Conservation (phyloP, 2,797 vertebrate species). For the Rallus crepitans region DNA sequence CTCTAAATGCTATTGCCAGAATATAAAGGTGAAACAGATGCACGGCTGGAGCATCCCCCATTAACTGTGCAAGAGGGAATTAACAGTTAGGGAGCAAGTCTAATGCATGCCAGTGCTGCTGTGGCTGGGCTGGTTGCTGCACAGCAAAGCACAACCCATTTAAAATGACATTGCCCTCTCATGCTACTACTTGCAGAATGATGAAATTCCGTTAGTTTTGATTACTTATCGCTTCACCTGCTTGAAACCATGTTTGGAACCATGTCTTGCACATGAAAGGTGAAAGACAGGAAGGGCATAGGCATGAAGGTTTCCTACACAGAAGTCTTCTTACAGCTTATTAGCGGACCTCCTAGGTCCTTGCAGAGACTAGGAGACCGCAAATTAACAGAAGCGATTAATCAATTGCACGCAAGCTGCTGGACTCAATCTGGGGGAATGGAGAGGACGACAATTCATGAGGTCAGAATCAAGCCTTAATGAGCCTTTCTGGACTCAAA, state of each 20-base stretch:
- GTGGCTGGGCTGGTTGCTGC: neutral
- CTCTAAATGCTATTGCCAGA: neutral
- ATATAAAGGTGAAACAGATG: slow-evolving; percentile 3
- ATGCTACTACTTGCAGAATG: neutral
- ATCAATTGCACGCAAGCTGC: slow-evolving; percentile 18
- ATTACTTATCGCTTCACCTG: neutral
- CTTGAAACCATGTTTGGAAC: neutral
- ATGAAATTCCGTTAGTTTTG: neutral
- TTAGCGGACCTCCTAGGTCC: neutral
- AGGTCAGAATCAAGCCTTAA: slow-evolving; percentile 17
- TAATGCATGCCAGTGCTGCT: neutral
- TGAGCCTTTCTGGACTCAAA: slow-evolving; percentile 19
- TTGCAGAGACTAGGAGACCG: neutral
- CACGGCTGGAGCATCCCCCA: neutral
- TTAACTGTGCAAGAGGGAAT: neutral
- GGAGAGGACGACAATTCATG: neutral
- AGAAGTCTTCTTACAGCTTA: neutral
- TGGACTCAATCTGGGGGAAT: neutral
- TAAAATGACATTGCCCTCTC: neutral
- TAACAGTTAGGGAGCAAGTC: neutral
- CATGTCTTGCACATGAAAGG: neutral
- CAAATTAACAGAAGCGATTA: slow-evolving; percentile 44
- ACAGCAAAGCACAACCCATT: neutral
- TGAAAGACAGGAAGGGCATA: neutral
- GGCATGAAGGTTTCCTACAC: neutral